Evolutionary conservation across 2,797 vertebrate species (phyloP).

Genomic region (Ptychobarbus kaznakovi): DNA sequence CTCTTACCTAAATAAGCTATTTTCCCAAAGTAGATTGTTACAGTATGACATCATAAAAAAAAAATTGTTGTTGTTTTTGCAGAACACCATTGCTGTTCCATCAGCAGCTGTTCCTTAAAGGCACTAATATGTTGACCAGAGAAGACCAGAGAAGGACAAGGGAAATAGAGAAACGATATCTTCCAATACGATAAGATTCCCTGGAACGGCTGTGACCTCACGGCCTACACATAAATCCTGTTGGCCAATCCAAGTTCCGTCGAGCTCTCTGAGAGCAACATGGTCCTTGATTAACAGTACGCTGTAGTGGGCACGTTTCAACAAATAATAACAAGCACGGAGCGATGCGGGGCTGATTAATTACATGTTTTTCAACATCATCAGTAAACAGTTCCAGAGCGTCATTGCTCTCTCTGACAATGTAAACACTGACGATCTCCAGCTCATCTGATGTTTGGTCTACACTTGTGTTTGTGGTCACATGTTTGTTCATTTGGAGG

Average conservation of each 20-base stretch:
- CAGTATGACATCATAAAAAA: not conserved
- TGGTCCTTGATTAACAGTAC: conserved; percentile 52
- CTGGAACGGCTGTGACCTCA: not conserved
- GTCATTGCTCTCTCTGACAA: conserved; percentile 15
- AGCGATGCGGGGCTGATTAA: conserved; percentile 42
- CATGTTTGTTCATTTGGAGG: conserved; percentile 33
- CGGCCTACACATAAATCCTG: conserved; percentile 25
- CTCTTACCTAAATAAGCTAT: not conserved
- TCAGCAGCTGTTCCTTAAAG: too few species aligned
- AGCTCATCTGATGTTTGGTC: conserved; percentile 64
- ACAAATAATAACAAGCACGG: conserved; percentile 57
- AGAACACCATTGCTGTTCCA: too few species aligned
- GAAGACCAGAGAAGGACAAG: not conserved
- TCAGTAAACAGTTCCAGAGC: conserved; percentile 52
- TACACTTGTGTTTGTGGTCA: conserved; percentile 54
- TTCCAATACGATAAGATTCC: not conserved
- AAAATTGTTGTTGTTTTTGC: too few species aligned
- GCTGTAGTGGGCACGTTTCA: conserved; percentile 28
- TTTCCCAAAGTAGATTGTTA: not conserved
- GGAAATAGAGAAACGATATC: not conserved
- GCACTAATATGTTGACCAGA: not conserved
- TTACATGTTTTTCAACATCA: conserved; percentile 48
- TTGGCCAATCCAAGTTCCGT: conserved; percentile 12
- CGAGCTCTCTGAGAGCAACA: not conserved
- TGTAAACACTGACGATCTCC: conserved; percentile 58